phyloP scores from a whole-genome alignment of 1,140 invertebrate species.

The Drosophila subobscura region DNA sequence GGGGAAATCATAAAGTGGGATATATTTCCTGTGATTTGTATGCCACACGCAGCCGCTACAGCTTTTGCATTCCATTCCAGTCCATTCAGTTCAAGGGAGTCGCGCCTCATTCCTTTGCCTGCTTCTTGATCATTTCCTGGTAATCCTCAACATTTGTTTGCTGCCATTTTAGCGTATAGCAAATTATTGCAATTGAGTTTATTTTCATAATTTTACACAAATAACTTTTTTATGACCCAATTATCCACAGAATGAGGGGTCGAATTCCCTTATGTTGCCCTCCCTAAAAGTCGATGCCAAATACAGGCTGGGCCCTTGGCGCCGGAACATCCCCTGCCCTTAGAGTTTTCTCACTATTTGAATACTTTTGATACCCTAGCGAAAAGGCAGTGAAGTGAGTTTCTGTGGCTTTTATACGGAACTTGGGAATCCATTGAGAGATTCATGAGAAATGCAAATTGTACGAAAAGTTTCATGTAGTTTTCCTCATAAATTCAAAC shows the following conservation, averaged over 20 bases:
- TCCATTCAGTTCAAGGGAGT: not conserved
- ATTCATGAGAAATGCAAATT: too few relatives aligned
- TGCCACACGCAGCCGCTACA: conserved; percentile 29
- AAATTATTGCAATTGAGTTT: conserved; percentile 80
- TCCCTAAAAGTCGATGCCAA: conserved; percentile 7
- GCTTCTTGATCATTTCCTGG: conserved; percentile 55
- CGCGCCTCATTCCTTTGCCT: not conserved
- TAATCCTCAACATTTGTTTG: conserved; percentile 50
- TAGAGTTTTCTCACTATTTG: not conserved
- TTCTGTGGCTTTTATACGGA: too few relatives aligned
- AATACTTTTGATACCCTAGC: too few relatives aligned
- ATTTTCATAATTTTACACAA: conserved; percentile 79
- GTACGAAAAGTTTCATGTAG: too few relatives aligned
- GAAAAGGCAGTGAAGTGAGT: too few relatives aligned
- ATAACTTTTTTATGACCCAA: conserved; percentile 80
- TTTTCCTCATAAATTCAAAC: too few relatives aligned
- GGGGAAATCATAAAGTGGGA: conserved; percentile 26
- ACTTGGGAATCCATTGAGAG: too few relatives aligned
- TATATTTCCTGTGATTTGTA: conserved; percentile 19
- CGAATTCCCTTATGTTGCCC: not conserved
- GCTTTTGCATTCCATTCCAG: too few relatives aligned
- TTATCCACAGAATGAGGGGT: conserved; percentile 25
- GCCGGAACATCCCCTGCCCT: conserved; percentile 12
- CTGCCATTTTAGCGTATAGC: conserved; percentile 27
- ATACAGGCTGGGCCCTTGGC: conserved; percentile 18